Base-by-base conservation (phyloP, 2,888 invertebrate genomes). In the Spilarctia lutea region DNA sequence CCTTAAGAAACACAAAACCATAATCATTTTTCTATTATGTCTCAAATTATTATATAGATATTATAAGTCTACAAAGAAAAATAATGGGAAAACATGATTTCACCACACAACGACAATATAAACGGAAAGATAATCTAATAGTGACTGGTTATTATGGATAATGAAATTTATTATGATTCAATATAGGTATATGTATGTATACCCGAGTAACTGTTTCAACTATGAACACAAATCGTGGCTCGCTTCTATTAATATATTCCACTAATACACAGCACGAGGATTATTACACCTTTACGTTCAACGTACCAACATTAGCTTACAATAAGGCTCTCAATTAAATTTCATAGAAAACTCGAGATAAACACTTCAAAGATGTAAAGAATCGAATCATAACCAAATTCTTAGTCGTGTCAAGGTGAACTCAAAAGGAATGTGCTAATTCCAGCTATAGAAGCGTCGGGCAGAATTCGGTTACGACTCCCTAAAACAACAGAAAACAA, bases 141-240 rank as follows among this genome's bases (percentile, higher is more conserved):
- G 81, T 89, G 89, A 91, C 86, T 83, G 89, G 91, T 90, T 92
- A 92, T 92, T 93, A 93, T 92, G 91, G 91, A 88, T 88, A 91
- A 90, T 89, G 89, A 83, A 88, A 88, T 89, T 93, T 94, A 94
- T 94, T 94, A 94, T 94, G 93, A 90, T 91, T 87, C 87, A 87
- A 87, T 79, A 82, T 71, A 77, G 76, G 89, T 88, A 88, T 87
- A 85, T 86, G 88, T 87, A 85, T 86, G 88, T 86, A 91, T 91
- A 92, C 91, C 93, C 86, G 87, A 92, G 90, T 92, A 88, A 91
- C 92, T 90, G 94, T 92, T 93, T 91, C 90, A 85, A 89, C 91
- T 93, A 91, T 95, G 96, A 95, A 95, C 96, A 96, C 96, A 96
- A 94, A 93, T 92, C 88, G 95, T 94, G 95, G 95, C 91, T 93